Conservation (phyloP, 2,113 vertebrate genomes). For the Haliaeetus leucogaster region DNA sequence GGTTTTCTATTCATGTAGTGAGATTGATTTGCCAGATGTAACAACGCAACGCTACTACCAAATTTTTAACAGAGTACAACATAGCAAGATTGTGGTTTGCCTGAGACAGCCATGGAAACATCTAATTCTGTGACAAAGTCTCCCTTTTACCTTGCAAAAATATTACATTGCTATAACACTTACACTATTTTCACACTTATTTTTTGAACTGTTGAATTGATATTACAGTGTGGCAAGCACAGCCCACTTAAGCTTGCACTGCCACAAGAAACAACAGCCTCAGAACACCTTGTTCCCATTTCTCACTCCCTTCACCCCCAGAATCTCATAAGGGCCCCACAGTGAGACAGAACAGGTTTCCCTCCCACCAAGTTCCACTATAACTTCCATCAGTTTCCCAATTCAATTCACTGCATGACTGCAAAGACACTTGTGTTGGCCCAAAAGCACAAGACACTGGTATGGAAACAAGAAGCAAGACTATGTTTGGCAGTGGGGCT, state of each 20-base stretch:
- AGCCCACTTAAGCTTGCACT: background rate
- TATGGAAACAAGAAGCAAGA: background rate
- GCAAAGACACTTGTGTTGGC: background rate
- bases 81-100: background rate
- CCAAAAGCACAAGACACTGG: background rate
- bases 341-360: background rate
- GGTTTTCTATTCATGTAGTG: background rate
- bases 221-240: background rate
- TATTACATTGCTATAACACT: background rate
- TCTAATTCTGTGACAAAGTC: background rate
- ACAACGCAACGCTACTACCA: background rate
- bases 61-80: background rate
- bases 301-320: background rate
- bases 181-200: background rate
- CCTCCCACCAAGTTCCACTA: background rate
- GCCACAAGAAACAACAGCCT: background rate
- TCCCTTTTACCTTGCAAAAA: background rate
- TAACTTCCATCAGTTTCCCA: background rate
- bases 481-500: background rate
- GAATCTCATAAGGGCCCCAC: background rate
- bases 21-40: background rate
- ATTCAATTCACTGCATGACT: background rate
- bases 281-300: background rate
- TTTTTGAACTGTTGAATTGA: background rate
- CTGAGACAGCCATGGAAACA: background rate